Conservation (phyloP, 2,113 vertebrate genomes). For the Ammodytes dubius region DNA sequence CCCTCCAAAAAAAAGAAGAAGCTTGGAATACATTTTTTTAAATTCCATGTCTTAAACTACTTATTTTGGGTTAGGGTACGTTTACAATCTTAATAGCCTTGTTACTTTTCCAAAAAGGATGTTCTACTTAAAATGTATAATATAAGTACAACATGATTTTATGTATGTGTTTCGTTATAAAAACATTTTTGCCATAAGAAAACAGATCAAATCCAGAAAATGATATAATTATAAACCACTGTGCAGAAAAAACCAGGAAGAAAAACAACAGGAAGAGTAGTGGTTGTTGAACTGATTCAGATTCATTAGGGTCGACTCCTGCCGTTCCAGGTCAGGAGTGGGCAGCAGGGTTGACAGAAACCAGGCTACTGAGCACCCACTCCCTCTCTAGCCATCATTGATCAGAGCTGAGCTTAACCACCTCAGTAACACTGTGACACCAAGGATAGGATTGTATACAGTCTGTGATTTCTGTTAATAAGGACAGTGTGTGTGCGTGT, state of each 20-base stretch:
- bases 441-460: neutral
- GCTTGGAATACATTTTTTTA: too few species aligned
- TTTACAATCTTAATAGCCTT: neutral
- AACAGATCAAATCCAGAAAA: neutral
- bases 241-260: neutral
- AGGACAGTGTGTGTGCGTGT: neutral
- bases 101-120: neutral
- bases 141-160: neutral
- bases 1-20: too few species aligned
- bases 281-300: slow-evolving; percentile 1
- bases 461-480: neutral
- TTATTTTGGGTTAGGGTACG: neutral
- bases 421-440: slow-evolving; percentile 25
- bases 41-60: too few species aligned
- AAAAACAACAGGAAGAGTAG: slow-evolving; percentile 7
- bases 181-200: neutral
- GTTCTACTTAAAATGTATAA: too few species aligned
- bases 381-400: slow-evolving; percentile 29
- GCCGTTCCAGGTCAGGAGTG: slow-evolving; percentile 36
- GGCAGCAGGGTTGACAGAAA: slow-evolving; percentile 48
- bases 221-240: too few species aligned
- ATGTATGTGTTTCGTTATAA: neutral
- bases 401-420: slow-evolving; percentile 26
- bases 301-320: slow-evolving; percentile 34
- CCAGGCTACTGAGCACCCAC: slow-evolving; percentile 36